phyloP scores from a whole-genome alignment of 37 sponge, comb jelly and placozoan species.

The Hormiphora californensis region DNA sequence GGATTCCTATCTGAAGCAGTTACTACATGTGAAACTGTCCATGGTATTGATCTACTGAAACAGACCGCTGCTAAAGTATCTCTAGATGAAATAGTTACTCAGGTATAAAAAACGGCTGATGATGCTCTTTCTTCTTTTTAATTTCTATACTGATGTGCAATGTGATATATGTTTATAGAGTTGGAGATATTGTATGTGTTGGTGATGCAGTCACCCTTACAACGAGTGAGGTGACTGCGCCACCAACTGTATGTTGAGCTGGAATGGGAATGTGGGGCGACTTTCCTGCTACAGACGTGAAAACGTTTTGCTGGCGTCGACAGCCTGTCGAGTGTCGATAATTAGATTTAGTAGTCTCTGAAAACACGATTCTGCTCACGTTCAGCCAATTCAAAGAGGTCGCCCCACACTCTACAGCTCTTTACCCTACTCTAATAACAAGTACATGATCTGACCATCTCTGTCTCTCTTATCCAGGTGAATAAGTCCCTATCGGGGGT shows the following conservation, averaged over 20 bases:
- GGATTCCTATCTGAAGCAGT: neutral
- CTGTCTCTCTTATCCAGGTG: neutral
- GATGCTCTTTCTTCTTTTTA: too few relatives aligned
- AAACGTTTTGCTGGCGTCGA: neutral
- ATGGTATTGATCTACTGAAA: slow-evolving; percentile 5
- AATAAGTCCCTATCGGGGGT: neutral
- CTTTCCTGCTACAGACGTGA: neutral
- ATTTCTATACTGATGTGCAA: too few relatives aligned
- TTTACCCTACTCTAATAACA: neutral
- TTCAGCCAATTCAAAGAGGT: neutral
- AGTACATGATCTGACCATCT: neutral
- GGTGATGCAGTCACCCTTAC: too few relatives aligned
- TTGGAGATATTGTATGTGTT: too few relatives aligned
- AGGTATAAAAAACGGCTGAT: too few relatives aligned
- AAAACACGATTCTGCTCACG: neutral
- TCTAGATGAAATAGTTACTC: neutral
- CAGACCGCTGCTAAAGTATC: neutral
- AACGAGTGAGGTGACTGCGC: too few relatives aligned
- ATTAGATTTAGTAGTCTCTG: neutral
- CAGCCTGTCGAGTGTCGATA: neutral
- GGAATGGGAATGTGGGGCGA: too few relatives aligned
- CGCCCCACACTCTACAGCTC: neutral
- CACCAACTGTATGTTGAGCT: too few relatives aligned
- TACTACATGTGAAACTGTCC: neutral
- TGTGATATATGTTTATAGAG: too few relatives aligned